Evolutionary conservation across 2,888 invertebrate species (phyloP).

Genomic region (Thecocarcelia acutangulata): DNA sequence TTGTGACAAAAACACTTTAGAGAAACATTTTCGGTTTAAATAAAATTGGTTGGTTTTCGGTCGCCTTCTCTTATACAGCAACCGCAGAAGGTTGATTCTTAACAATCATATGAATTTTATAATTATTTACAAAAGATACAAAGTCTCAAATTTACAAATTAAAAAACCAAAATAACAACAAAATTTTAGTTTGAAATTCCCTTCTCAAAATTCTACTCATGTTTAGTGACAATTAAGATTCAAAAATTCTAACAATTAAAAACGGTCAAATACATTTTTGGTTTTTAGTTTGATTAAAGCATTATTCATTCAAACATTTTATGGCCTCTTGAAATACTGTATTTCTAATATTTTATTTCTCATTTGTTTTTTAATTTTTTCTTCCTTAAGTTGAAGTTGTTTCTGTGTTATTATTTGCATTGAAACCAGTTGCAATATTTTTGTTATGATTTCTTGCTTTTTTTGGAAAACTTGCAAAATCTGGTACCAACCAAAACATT

Average conservation of each 20-base stretch:
- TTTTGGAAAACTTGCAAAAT: conserved; percentile 47
- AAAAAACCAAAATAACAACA: conserved; percentile 76
- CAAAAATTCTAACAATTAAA: neutral
- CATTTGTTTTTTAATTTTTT: neutral
- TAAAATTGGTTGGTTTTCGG: conserved; percentile 83
- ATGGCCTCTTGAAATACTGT: conserved; percentile 19
- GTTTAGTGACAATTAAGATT: conserved; percentile 5
- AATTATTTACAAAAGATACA: conserved; percentile 50
- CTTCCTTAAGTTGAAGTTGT: conserved; percentile 7
- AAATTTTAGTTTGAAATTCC: conserved; percentile 23
- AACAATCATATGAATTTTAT: conserved; percentile 61
- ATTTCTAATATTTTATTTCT: conserved; percentile 1
- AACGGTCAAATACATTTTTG: conserved; percentile 11
- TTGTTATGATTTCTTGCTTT: conserved; percentile 37
- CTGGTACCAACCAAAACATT: conserved; percentile 52
- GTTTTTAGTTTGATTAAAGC: conserved; percentile 52
- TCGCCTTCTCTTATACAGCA: conserved; percentile 93
- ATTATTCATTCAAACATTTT: conserved; percentile 59
- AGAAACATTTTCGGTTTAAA: conserved; percentile 63
- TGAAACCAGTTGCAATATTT: conserved; percentile 53
- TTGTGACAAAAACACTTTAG: neutral
- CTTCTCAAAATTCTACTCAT: neutral
- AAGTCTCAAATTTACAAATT: conserved; percentile 57
- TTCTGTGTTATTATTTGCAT: conserved; percentile 31
- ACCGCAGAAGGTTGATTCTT: conserved; percentile 88